phyloP scores from a whole-genome alignment of 1,140 invertebrate genomes.

The Pinna nobilis region DNA sequence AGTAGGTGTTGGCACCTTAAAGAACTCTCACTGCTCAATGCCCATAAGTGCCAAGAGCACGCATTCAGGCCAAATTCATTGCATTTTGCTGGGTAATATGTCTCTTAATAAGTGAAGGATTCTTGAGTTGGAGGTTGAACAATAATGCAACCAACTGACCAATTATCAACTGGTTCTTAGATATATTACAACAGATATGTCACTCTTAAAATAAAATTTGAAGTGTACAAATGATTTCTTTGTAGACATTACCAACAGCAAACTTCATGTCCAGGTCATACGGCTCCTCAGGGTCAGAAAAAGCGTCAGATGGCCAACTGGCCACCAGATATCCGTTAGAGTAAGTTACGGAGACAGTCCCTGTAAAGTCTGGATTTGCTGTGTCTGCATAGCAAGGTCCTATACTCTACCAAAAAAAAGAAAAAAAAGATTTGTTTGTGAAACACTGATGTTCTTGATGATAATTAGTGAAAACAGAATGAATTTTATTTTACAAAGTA shows the following conservation, averaged over 20 bases:
- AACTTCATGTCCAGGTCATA: slow-evolving; percentile 10
- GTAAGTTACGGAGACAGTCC: neutral
- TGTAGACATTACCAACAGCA: slow-evolving; percentile 34
- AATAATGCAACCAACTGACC: too few species aligned
- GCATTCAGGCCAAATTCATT: too few species aligned
- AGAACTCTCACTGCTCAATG: too few species aligned
- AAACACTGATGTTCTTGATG: neutral
- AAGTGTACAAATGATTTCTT: too few species aligned
- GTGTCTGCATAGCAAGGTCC: slow-evolving; percentile 33
- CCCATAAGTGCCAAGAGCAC: too few species aligned
- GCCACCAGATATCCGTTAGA: slow-evolving; percentile 8
- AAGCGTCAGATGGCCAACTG: slow-evolving; percentile 8
- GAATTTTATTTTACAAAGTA: neutral
- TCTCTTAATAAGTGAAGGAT: too few species aligned
- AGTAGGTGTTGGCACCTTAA: too few species aligned
- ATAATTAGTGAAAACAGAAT: neutral
- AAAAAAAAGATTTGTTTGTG: neutral
- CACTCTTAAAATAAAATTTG: too few species aligned
- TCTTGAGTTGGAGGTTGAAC: too few species aligned
- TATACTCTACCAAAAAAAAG: neutral
- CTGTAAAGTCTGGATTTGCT: slow-evolving; percentile 17
- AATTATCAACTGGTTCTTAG: too few species aligned
- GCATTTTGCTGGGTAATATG: too few species aligned
- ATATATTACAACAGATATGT: too few species aligned
- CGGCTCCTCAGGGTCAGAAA: slow-evolving; percentile 26